Base-by-base conservation (phyloP, 1,140 invertebrate species). In the Drosophila truncata region DNA sequence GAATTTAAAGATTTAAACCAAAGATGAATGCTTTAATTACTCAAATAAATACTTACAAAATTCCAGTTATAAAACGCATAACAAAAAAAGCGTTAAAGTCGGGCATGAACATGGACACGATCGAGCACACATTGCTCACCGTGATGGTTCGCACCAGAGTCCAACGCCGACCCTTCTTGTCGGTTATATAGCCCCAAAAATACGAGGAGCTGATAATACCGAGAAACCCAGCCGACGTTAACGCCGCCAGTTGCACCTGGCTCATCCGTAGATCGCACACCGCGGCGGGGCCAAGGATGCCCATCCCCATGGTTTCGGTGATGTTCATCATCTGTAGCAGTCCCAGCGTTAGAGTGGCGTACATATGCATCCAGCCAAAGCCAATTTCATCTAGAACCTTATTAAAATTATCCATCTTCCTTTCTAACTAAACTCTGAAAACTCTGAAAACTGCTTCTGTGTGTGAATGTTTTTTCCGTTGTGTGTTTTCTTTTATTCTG, bases 151-250 rank as follows among this genome's bases (percentile, higher is more conserved):
- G 81, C 93, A 86, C 92, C 92, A 91, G 94, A 86, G 91, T 96
- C 91, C 64, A 95, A 80, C 71, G 94, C 66, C 91, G 94, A 1
- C 96, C 96, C 42, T 94, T 93, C 2, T 94, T 94, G 77, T 97
- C 96, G 1, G 95, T 95, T 25, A 96, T 82, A 16, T 94, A 95
- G 10, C 96, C 96, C 96, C 96, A 96, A 16, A 96, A 72, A 39
- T 94, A 92, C 0, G 93, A 93, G 0, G 94, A 94, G 16, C 94
- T 73, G 9, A 95, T 93, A 55, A 94, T 93, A 50, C 94, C 95
- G 50, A 91, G 29, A 47, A 92, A 92, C 9, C 62, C 70, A 3
- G 91, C 82, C 1, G 83, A 77, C 16, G 66, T 74, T 14, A 93
- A 50, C 23, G 92, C 62, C 9, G 93, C 87, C 60, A 93, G 66